Base-by-base conservation (phyloP, 2,113 vertebrate genomes). In the Oenanthe oenanthe region DNA sequence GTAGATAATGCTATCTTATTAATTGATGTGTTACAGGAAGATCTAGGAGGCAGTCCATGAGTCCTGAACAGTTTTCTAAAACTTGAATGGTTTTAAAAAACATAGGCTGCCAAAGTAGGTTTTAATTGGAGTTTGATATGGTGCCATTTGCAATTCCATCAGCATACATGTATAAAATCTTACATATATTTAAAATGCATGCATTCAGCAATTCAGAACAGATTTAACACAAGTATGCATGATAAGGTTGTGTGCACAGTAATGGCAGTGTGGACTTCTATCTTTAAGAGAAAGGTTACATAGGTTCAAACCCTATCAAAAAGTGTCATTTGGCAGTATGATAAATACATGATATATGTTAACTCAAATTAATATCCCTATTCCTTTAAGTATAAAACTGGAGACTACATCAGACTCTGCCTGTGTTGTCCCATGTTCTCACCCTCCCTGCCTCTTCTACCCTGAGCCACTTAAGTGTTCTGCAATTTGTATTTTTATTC, bases 221-320 rank as follows among this genome's bases (percentile, higher is more conserved):
- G 43, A 75, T 60, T 88, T 67, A 85, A 22, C 10, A 45, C 10
- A 54, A 48, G 13, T 14, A 6, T 53, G 13, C 6, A 9, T 11
- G 3, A 29, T 28, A 28, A 42, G 1, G 4, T 47, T 74, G 21
- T 75, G 12, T 21, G 17, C 5, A 31, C 0, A 0, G 10, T 29
- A 60, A 15, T 12, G 11, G 8, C n/a, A 80, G 10, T 15, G 7
- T 72, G 28, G 34, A 56, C 12, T 76, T 47, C 21, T 63, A 2
- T 45, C n/a, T 54, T 71, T 65, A 34, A 51, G 6, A 54, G 32
- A 60, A 88, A 43, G 7, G 4, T 29, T 4, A 51, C 24, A 17
- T 14, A 43, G 12, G 3, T 66, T 90, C 51, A 68, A 83, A 34
- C 4, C 2, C 9, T 48, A 47, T 9, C 4, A 80, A 53, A 36